These are phyloP conservation scores for Pelochelys cantorii DNA, from an alignment of 2,797 vertebrate genomes.

Conservation along the genomic window DNA sequence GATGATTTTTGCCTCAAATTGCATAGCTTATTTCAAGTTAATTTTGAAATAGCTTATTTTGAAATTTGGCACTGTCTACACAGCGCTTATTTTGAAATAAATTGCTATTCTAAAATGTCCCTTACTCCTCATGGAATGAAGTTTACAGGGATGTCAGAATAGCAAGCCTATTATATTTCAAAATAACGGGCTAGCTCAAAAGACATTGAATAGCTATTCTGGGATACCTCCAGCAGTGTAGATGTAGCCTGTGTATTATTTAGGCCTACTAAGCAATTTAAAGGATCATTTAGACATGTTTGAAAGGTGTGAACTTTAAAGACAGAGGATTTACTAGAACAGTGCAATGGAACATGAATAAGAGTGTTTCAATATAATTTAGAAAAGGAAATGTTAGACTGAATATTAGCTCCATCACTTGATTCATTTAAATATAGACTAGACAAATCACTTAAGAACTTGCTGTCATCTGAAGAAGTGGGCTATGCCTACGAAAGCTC, in stretches of 20 bases:
- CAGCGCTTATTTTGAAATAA: too few relatives aligned
- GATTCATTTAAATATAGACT: slow-evolving; percentile 35
- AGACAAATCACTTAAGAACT: slow-evolving; percentile 16
- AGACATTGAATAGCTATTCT: too few relatives aligned
- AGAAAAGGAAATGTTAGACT: not conserved
- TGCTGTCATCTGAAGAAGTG: not conserved
- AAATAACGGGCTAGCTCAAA: too few relatives aligned
- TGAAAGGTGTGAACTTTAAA: not conserved
- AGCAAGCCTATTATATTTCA: too few relatives aligned
- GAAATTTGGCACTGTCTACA: too few relatives aligned
- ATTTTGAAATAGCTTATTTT: too few relatives aligned
- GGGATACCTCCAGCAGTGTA: too few relatives aligned
- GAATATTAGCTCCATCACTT: slow-evolving; percentile 21
- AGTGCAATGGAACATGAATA: not conserved
- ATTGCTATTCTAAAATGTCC: too few relatives aligned
- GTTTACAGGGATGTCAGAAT: too few relatives aligned
- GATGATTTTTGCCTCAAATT: not conserved
- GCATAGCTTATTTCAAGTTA: too few relatives aligned
- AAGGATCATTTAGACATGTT: not conserved
- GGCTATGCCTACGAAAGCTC: too few relatives aligned
- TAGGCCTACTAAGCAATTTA: not conserved
- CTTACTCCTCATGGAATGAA: too few relatives aligned
- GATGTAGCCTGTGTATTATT: not conserved
- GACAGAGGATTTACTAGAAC: not conserved
- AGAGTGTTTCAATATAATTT: not conserved